Base-by-base conservation (phyloP, 1,140 invertebrate genomes). In the Aphelinus certus region DNA sequence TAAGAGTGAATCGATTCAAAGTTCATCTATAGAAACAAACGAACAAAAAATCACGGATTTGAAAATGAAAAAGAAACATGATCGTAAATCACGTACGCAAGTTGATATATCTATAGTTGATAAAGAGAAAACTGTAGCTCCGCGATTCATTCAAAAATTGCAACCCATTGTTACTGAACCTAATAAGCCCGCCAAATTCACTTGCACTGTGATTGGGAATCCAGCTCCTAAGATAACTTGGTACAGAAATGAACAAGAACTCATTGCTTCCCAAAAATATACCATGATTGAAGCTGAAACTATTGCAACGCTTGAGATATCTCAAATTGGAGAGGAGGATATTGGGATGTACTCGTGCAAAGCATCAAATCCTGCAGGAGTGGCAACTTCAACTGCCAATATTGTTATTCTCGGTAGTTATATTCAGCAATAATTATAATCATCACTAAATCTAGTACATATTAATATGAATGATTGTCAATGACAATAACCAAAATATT, bases 271-370 rank as follows among this genome's bases (percentile, higher is more conserved):
- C 58, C 91, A 93, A 78, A 90, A 92, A 49, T 90, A 92, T 77
- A 86, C 87, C 47, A 91, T 93, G 79, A 89, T 87, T 62, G 83
- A 90, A 51, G 83, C 88, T 55, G 89, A 92, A 79, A 89, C 91
- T 68, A 90, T 90, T n/a, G 90, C 91, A 7, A 90, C 89, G 7
- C 86, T 96, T 64, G 91, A 92, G 80, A 92, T 96, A 75, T 83
- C 85, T 42, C 88, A 91, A 62, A 89, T 93, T 1, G 88, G 89
- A 58, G 88, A 91, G 60, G 89, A 92, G 78, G 93, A 96, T 86
- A 90, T 91, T 74, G 95, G 94, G 46, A 91, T 94, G 75, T 95
- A 96, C 86, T 92, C 93, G 7, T 95, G 94, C 83, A 91, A 91
- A 83, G 94, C 94, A 5, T 90, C 91, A 47, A 96, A 96, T 86